Evolutionary conservation across 2,797 vertebrate species (phyloP).

Genomic region (Ammospiza maritima): DNA sequence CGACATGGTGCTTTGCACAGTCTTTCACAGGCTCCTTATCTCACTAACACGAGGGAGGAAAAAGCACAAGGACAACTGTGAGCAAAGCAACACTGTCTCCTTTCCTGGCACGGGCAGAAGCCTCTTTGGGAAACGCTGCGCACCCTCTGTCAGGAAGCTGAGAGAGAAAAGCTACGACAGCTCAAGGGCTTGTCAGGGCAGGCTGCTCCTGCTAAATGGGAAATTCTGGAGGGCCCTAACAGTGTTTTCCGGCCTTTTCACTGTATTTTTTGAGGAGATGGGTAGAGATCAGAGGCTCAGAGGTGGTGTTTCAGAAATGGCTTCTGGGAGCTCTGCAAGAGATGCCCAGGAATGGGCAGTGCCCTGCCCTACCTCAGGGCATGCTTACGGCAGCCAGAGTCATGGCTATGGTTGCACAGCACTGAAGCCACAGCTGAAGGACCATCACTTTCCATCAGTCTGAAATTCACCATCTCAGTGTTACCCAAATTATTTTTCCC

Average conservation of each 20-base stretch:
- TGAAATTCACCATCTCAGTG: not conserved
- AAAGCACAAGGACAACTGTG: constrained; percentile 68
- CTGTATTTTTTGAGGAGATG: not conserved
- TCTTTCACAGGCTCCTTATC: constrained; percentile 76
- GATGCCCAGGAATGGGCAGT: not conserved
- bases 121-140: not conserved
- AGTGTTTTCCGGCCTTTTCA: not conserved
- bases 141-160: not conserved
- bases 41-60: constrained; percentile 63
- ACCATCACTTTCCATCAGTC: not conserved
- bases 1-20: constrained; percentile 75
- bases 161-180: not conserved
- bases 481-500: not conserved
- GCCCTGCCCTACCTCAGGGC: not conserved
- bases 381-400: not conserved
- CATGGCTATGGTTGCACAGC: not conserved
- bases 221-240: not conserved
- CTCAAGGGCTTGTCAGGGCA: constrained; percentile 11
- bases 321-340: not conserved
- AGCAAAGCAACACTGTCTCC: constrained; percentile 41
- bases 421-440: not conserved
- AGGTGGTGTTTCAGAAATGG: not conserved
- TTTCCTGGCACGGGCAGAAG: constrained; percentile 1
- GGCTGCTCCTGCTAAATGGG: not conserved
- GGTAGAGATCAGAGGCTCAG: not conserved